These are phyloP conservation scores for Cephus nigrinus DNA, from an alignment of 2,888 invertebrate species.

Conservation along the genomic window DNA sequence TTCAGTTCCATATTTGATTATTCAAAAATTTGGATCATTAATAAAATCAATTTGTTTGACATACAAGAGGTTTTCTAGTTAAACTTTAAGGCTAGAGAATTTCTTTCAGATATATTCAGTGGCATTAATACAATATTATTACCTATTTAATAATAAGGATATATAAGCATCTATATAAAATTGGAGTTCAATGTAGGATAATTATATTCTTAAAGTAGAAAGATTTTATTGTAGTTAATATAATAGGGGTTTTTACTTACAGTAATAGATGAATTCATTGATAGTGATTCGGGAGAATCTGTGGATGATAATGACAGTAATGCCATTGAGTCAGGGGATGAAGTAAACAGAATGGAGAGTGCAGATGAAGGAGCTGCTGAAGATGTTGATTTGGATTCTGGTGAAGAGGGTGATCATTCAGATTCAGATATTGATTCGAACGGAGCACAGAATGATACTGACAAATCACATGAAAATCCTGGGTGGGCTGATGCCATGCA, in stretches of 20 bases:
- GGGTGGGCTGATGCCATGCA: conserved; percentile 88
- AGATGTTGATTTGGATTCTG: conserved; percentile 53
- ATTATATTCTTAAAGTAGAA: neutral
- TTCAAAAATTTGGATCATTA: too few species aligned
- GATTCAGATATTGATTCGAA: conserved; percentile 7
- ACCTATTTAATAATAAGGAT: neutral
- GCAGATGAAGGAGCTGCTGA: conserved; percentile 33
- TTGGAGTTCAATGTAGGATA: neutral
- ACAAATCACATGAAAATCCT: conserved; percentile 67
- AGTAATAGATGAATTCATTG: conserved; percentile 6
- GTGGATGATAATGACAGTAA: conserved; percentile 11
- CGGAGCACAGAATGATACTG: conserved; percentile 4
- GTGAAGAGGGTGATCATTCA: conserved; percentile 49
- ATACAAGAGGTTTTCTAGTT: neutral
- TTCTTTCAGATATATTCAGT: neutral
- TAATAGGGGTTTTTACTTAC: neutral
- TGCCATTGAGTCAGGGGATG: conserved; percentile 5
- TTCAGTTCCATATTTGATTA: neutral
- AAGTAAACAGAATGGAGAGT: conserved; percentile 10
- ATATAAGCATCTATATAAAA: neutral
- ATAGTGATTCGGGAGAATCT: conserved; percentile 1
- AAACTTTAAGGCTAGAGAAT: neutral
- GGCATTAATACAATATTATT: neutral
- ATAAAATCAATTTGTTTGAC: neutral
- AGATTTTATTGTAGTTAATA: neutral